phyloP scores from a whole-genome alignment of 2,797 vertebrate species.

The Coreius guichenoti region DNA sequence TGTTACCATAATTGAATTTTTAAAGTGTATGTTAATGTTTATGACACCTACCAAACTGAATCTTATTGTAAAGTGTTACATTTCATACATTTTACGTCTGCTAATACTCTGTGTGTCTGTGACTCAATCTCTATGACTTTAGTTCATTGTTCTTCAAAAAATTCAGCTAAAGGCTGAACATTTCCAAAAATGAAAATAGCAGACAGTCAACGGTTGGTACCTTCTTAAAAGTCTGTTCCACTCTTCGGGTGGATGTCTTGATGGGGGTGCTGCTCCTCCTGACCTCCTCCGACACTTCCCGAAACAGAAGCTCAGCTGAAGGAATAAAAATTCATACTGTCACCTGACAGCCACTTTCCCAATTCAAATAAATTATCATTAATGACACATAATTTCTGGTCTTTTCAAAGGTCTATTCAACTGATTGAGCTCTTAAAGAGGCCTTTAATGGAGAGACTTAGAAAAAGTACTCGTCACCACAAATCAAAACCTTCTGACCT shows the following conservation, averaged over 20 bases:
- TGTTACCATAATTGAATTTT: not conserved
- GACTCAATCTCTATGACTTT: not conserved
- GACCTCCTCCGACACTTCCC: constrained; percentile 76
- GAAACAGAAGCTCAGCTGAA: constrained; percentile 80
- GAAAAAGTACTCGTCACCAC: constrained; percentile 40
- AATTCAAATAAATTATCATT: constrained; percentile 79
- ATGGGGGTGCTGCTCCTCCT: constrained; percentile 80
- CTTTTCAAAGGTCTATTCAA: constrained; percentile 55
- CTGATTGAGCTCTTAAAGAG: constrained; percentile 48
- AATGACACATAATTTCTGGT: constrained; percentile 79
- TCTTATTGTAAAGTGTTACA: not conserved
- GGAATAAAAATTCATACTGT: constrained; percentile 77
- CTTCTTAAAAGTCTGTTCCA: constrained; percentile 85
- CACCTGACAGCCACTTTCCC: constrained; percentile 67
- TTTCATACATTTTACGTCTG: not conserved
- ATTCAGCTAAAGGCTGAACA: not conserved
- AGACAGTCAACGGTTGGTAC: constrained; percentile 69
- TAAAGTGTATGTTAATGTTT: not conserved
- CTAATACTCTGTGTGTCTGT: not conserved
- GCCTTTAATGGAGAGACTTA: constrained; percentile 64
- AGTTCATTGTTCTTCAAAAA: not conserved
- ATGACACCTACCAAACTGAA: not conserved
- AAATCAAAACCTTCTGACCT: constrained; percentile 39
- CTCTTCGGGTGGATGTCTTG: constrained; percentile 78
- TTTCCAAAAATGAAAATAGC: not conserved